Percentiles rank a stretch among this genome's conserved stretches.
phyloP scores from a whole-genome alignment of 1,140 invertebrate species.

The Ptiloglossa arizonensis region DNA sequence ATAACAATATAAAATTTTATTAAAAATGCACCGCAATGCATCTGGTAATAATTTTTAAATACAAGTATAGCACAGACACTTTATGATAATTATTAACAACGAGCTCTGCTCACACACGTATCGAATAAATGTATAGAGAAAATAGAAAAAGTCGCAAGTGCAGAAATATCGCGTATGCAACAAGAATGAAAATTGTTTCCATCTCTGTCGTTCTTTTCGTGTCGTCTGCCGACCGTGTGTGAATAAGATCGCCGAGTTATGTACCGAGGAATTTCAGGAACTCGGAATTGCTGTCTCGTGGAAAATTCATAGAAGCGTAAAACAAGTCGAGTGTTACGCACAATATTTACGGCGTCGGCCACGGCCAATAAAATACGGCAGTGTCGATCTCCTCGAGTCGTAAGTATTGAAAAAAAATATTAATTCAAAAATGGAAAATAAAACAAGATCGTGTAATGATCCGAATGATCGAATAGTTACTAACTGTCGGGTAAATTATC shows the following conservation, averaged over 20 bases:
- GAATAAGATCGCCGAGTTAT: conserved; percentile 44
- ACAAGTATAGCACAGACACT: too few species aligned
- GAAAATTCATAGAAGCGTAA: conserved; percentile 42
- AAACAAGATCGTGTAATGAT: too few species aligned
- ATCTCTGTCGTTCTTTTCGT: not conserved
- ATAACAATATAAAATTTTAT: too few species aligned
- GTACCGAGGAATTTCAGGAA: conserved; percentile 34
- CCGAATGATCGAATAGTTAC: too few species aligned
- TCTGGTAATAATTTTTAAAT: too few species aligned
- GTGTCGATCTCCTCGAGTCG: too few species aligned
- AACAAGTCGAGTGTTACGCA: conserved; percentile 38
- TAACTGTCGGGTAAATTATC: too few species aligned
- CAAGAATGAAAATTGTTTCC: conserved; percentile 32
- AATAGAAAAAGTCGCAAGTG: not conserved
- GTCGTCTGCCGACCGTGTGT: not conserved
- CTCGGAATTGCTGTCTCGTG: conserved; percentile 36
- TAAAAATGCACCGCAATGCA: too few species aligned
- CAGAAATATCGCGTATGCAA: not conserved
- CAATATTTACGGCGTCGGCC: conserved; percentile 30
- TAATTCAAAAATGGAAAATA: too few species aligned
- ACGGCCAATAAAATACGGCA: conserved; percentile 12
- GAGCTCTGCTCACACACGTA: not conserved
- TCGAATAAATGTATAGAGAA: not conserved
- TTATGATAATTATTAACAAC: too few species aligned
- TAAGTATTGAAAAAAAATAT: too few species aligned